Conservation (phyloP, 2,113 vertebrate genomes). For the Pterocles orientalis region DNA sequence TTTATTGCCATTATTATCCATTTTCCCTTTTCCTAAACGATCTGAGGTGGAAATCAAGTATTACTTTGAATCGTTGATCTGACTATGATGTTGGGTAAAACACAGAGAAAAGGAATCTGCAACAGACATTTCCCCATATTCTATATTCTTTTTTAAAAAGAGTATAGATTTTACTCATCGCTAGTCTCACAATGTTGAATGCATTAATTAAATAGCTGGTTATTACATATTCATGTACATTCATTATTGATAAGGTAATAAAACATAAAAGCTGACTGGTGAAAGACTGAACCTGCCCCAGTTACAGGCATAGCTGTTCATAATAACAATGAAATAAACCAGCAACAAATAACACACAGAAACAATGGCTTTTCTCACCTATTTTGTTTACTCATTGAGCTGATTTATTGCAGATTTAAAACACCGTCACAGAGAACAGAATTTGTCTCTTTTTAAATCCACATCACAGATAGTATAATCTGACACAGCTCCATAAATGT, state of each 20-base stretch:
- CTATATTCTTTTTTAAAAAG: background rate
- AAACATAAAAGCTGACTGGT: conserved; percentile 58
- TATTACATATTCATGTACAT: conserved; percentile 64
- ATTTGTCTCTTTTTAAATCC: background rate
- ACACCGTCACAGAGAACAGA: background rate
- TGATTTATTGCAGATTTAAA: conserved; percentile 20
- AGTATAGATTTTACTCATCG: background rate
- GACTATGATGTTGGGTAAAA: background rate
- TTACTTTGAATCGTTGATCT: background rate
- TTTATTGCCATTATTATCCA: background rate
- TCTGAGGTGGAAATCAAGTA: background rate
- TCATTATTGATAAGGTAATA: conserved; percentile 60
- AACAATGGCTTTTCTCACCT: background rate
- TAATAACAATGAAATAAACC: background rate
- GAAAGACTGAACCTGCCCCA: conserved; percentile 22
- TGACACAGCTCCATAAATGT: background rate
- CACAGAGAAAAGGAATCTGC: background rate
- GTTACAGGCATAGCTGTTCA: conserved; percentile 39
- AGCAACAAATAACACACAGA: background rate
- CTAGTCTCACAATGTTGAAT: background rate
- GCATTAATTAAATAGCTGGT: conserved; percentile 58
- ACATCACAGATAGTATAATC: background rate
- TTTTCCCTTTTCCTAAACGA: background rate
- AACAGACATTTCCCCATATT: background rate
- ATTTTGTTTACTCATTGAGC: background rate